A percentile compares a stretch with the other conserved stretches of the same genome.
These are phyloP conservation scores for Drosophila micromelanica DNA, from an alignment of 1,140 invertebrate genomes.

Conservation along the genomic window DNA sequence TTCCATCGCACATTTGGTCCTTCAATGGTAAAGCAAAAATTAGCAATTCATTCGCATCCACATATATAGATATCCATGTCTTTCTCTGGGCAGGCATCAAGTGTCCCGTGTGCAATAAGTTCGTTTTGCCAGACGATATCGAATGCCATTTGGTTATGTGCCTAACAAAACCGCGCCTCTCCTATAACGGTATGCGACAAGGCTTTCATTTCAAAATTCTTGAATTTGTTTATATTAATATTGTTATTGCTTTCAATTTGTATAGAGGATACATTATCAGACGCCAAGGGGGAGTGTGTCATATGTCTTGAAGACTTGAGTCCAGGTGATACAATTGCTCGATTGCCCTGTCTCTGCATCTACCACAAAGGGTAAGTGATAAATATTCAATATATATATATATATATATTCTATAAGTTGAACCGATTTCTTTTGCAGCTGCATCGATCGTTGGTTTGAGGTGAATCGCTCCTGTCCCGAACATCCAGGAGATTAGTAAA, in stretches of 20 bases:
- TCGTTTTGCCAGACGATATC: conserved; percentile 98
- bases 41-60: background rate
- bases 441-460: conserved; percentile 99
- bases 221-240: background rate
- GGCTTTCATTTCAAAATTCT: background rate
- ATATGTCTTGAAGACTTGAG: conserved; percentile 99
- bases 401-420: background rate
- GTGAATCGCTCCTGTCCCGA: conserved; percentile 98
- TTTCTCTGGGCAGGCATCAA: conserved; percentile 91
- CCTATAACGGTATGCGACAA: conserved; percentile 94
- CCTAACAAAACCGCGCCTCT: conserved; percentile 98
- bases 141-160: conserved; percentile 99
- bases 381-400: conserved; percentile 6
- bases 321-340: conserved; percentile 97
- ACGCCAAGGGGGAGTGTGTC: conserved; percentile 98
- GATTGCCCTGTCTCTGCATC: conserved; percentile 99
- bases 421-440: conserved; percentile 87
- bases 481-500: conserved; percentile 95
- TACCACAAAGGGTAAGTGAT: conserved; percentile 97
- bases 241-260: conserved; percentile 3
- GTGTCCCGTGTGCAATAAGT: conserved; percentile 99
- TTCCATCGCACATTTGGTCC: conserved; percentile 96
- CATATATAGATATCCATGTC: background rate
- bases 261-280: conserved; percentile 96
- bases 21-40: conserved; percentile 94